Evolutionary conservation across 2,113 vertebrate genomes (phyloP).

Genomic region (Tachycineta bicolor): DNA sequence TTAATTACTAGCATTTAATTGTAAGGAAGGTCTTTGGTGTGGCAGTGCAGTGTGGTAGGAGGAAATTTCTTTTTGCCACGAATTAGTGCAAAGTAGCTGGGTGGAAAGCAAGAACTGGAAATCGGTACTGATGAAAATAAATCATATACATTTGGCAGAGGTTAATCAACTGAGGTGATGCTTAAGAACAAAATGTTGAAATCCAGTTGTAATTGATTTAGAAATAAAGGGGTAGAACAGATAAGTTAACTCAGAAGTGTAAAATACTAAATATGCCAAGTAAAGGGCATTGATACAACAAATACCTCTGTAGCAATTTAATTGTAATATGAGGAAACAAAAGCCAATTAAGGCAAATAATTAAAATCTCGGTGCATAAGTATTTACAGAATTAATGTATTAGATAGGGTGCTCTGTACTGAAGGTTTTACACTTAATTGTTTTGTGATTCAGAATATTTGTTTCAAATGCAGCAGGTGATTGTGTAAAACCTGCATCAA

Average conservation of each 20-base stretch:
- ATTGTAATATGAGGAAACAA: neutral
- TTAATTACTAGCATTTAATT: neutral
- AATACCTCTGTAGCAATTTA: neutral
- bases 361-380: neutral
- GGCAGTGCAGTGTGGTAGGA: neutral
- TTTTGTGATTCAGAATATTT: neutral
- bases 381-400: neutral
- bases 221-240: neutral
- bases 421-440: neutral
- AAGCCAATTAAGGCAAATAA: neutral
- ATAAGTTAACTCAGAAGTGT: neutral
- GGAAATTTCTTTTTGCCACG: neutral
- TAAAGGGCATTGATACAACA: neutral
- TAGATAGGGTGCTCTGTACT: neutral
- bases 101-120: neutral
- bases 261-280: neutral
- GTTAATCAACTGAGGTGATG: neutral
- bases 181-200: neutral
- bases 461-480: neutral
- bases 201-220: neutral
- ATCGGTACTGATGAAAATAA: neutral
- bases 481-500: neutral
- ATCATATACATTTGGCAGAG: fast-evolving
- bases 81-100: neutral
- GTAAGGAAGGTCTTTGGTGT: neutral